A percentile compares a stretch with the other conserved stretches of the same genome.
These are phyloP conservation scores for Trissolcus basalis DNA, from an alignment of 1,140 invertebrate species.

Conservation along the genomic window DNA sequence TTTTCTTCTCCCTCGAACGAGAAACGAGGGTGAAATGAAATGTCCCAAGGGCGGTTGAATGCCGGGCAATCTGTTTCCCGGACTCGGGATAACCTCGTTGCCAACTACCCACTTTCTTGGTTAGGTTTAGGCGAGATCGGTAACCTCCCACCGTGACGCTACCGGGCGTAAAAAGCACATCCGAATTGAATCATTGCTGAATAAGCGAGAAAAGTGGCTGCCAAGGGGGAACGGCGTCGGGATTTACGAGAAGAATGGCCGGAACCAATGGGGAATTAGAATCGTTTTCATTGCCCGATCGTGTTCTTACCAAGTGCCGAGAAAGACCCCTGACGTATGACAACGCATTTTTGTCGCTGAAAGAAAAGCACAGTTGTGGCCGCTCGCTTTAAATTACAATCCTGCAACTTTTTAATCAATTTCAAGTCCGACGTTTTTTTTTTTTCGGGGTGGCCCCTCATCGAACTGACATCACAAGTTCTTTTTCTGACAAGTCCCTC, in stretches of 20 bases:
- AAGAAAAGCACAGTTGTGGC: conserved; percentile 6
- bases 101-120: conserved; percentile 63
- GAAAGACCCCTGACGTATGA: conserved; percentile 51
- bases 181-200: conserved; percentile 78
- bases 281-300: conserved; percentile 59
- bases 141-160: conserved; percentile 68
- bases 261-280: conserved; percentile 59
- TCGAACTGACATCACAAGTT: no score
- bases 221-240: conserved; percentile 61
- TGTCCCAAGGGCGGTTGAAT: conserved; percentile 59
- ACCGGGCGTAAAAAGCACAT: conserved; percentile 75
- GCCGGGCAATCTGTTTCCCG: conserved; percentile 72
- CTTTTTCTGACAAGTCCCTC: no score
- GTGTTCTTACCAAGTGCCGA: conserved; percentile 55
- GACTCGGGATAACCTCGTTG: conserved; percentile 61
- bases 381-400: conserved; percentile 4
- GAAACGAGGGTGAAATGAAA: conserved; percentile 56
- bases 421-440: neutral
- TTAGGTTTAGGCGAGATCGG: conserved; percentile 63
- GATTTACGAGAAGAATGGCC: conserved; percentile 61
- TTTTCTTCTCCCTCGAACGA: conserved; percentile 6
- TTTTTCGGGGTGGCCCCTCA: no score
- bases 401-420: conserved; percentile 19
- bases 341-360: conserved; percentile 41
- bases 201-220: conserved; percentile 75